Evolutionary conservation across 2,797 vertebrate species (phyloP).

Genomic region (Nyctalus aviator): DNA sequence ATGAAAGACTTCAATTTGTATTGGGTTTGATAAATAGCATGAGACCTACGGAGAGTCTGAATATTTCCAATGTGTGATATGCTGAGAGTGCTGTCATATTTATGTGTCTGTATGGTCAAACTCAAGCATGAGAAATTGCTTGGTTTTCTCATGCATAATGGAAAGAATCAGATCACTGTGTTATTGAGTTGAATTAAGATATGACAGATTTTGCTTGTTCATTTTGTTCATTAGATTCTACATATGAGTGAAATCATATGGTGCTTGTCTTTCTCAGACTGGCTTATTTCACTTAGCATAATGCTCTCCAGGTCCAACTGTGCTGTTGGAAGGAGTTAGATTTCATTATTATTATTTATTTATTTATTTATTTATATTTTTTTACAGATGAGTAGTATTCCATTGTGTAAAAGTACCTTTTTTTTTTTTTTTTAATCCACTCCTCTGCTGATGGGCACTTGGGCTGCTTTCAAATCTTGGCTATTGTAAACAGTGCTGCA

Average conservation of each 20-base stretch:
- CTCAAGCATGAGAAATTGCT: constrained; percentile 4
- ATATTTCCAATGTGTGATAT: neutral
- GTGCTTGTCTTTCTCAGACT: neutral
- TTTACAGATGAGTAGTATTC: neutral
- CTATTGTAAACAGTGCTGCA: neutral
- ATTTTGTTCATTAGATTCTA: neutral
- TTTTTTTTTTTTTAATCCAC: neutral
- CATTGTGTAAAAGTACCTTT: neutral
- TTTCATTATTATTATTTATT: neutral
- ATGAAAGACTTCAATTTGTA: neutral
- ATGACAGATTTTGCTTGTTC: neutral
- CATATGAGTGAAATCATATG: neutral
- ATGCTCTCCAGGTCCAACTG: neutral
- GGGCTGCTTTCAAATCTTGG: neutral
- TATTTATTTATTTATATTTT: neutral
- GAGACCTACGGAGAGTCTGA: constrained; percentile 12
- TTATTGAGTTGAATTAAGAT: constrained; percentile 30
- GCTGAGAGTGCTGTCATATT: constrained; percentile 36
- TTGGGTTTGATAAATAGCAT: constrained; percentile 38
- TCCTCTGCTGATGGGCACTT: neutral
- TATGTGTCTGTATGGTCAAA: neutral
- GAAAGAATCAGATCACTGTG: neutral
- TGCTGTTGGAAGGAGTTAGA: neutral
- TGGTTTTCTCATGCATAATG: constrained; percentile 40
- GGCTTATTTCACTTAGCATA: neutral